phyloP scores from a whole-genome alignment of 2,888 invertebrate species.

The Agrotis clavis region DNA sequence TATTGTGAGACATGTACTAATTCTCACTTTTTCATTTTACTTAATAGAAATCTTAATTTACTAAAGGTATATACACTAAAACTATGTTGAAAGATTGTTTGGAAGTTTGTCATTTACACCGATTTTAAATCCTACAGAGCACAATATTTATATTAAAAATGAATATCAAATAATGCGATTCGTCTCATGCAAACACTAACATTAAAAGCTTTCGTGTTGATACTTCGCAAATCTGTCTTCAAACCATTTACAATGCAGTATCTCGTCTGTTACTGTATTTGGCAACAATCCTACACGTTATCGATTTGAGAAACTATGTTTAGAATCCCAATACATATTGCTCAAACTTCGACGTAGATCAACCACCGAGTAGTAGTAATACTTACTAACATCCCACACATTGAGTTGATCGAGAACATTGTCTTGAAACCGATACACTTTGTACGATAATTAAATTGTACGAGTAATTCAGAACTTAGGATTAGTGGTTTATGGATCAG shows the following conservation, averaged over 20 bases:
- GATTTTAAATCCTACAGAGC: too few relatives aligned
- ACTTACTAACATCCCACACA: slow-evolving; percentile 24
- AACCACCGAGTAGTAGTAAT: slow-evolving; percentile 4
- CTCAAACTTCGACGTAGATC: slow-evolving; percentile 43
- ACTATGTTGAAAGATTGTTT: too few relatives aligned
- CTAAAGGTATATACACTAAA: too few relatives aligned
- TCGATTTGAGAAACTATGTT: slow-evolving; percentile 42
- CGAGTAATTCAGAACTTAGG: background rate
- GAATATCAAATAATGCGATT: background rate
- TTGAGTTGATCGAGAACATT: slow-evolving; percentile 28
- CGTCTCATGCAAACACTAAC: background rate
- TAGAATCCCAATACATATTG: slow-evolving; percentile 41
- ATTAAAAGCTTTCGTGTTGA: background rate
- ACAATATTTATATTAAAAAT: too few relatives aligned
- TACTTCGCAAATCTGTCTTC: slow-evolving; percentile 11
- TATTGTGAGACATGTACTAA: too few relatives aligned
- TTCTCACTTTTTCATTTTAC: too few relatives aligned
- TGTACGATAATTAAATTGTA: slow-evolving; percentile 3
- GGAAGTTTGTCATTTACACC: too few relatives aligned
- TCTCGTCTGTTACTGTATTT: slow-evolving; percentile 32
- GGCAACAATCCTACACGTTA: slow-evolving; percentile 39
- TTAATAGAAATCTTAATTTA: too few relatives aligned
- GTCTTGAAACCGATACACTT: slow-evolving; percentile 4
- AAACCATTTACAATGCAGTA: slow-evolving; percentile 10
- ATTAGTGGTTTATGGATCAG: too few relatives aligned